Conservation (phyloP, 1,140 invertebrate genomes). For the Oedothorax gibbosus region DNA sequence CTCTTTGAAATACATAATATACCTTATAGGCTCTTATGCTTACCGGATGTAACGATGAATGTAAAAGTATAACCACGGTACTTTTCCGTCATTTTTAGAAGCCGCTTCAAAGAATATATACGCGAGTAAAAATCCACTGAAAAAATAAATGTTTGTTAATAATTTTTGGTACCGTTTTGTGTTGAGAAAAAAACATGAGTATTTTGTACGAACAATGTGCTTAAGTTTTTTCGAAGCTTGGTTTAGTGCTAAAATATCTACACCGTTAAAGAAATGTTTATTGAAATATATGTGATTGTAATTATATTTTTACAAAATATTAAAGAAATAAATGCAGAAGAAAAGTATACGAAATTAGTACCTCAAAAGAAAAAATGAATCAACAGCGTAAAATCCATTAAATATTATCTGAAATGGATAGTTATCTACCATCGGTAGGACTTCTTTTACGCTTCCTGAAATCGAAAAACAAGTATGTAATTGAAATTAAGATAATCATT, state of each 20-base stretch:
- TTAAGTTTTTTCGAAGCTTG: background rate
- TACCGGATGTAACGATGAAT: conserved; percentile 42
- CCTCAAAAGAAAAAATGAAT: conserved; percentile 46
- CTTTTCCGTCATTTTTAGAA: conserved; percentile 12
- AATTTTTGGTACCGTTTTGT: background rate
- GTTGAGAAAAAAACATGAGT: background rate
- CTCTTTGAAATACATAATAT: too few relatives aligned
- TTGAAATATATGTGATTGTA: too few relatives aligned
- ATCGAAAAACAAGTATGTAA: too few relatives aligned
- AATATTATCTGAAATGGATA: conserved; percentile 19
- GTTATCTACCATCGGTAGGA: background rate
- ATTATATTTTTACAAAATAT: too few relatives aligned
- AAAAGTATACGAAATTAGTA: background rate
- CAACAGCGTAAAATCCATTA: conserved; percentile 35
- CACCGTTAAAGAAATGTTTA: too few relatives aligned
- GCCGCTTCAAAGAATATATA: conserved; percentile 29
- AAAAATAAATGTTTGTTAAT: conserved; percentile 5
- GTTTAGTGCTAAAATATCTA: background rate
- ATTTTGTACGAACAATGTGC: background rate
- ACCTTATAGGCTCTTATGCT: too few relatives aligned
- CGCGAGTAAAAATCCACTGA: conserved; percentile 43
- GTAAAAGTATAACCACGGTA: conserved; percentile 45
- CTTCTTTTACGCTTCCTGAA: background rate
- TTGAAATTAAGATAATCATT: too few relatives aligned
- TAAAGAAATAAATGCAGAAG: too few relatives aligned